These are phyloP conservation scores for Caenorhabditis sp. DNA, from an alignment of 2,888 invertebrate species.

Conservation along the genomic window DNA sequence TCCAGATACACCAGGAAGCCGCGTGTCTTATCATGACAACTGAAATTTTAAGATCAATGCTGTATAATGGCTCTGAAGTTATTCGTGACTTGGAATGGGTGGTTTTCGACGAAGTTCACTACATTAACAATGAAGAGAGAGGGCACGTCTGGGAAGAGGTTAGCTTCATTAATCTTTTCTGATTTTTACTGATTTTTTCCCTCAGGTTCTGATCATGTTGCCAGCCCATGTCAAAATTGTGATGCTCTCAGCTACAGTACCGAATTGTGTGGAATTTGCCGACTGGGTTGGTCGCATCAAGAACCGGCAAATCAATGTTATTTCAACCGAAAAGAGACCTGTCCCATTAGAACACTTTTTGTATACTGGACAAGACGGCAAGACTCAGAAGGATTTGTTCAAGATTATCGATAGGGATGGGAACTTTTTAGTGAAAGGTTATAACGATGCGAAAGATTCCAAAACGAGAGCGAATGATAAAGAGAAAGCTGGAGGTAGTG, in stretches of 20 bases:
- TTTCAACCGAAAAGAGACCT: slow-evolving; percentile 94
- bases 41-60: slow-evolving; percentile 95
- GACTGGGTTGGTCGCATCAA: slow-evolving; percentile 86
- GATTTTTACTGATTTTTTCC: not conserved
- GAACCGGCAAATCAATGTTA: slow-evolving; percentile 92
- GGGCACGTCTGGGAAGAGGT: slow-evolving; percentile 99
- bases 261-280: slow-evolving; percentile 96
- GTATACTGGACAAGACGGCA: slow-evolving; percentile 83
- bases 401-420: slow-evolving; percentile 89
- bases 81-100: slow-evolving; percentile 98
- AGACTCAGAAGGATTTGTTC: slow-evolving; percentile 82
- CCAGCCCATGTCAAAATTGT: slow-evolving; percentile 96
- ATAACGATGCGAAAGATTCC: slow-evolving; percentile 69
- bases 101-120: slow-evolving; percentile 99
- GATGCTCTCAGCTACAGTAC: slow-evolving; percentile 97
- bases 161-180: not conserved
- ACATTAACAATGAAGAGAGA: slow-evolving; percentile 96
- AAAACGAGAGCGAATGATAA: slow-evolving; percentile 58
- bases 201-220: slow-evolving; percentile 93
- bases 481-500: slow-evolving; percentile 17
- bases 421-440: slow-evolving; percentile 86
- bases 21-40: slow-evolving; percentile 99
- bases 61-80: slow-evolving; percentile 94
- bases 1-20: slow-evolving; percentile 95
- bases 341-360: slow-evolving; percentile 96